Evolutionary conservation across 2,888 invertebrate species (phyloP).

Genomic region (Noctua pronuba): DNA sequence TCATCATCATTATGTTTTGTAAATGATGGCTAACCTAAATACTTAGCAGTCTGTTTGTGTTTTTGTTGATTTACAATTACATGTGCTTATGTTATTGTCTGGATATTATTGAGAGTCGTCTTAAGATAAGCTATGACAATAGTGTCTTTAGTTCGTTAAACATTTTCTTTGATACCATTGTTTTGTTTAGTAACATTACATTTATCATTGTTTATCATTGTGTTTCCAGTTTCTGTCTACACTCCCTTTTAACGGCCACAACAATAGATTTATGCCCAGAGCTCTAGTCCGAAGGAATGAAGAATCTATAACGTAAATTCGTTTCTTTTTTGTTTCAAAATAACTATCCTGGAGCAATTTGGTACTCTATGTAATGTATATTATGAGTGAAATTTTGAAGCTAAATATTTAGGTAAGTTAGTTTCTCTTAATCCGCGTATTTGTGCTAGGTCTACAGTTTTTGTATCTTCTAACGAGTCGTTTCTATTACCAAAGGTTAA

Average conservation of each 20-base stretch:
- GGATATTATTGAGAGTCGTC: background rate
- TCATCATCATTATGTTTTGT: slow-evolving; percentile 4
- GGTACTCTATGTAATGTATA: too few relatives aligned
- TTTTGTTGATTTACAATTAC: background rate
- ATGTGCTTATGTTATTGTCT: background rate
- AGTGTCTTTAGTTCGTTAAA: slow-evolving; percentile 8
- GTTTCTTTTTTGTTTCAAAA: background rate
- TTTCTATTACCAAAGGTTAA: too few relatives aligned
- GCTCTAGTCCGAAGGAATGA: background rate
- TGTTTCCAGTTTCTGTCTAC: background rate
- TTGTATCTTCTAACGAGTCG: background rate
- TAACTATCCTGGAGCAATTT: background rate
- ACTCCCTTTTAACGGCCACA: background rate
- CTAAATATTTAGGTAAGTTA: too few relatives aligned
- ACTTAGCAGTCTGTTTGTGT: background rate
- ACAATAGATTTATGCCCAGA: slow-evolving; percentile 13
- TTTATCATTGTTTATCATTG: background rate
- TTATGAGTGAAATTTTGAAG: too few relatives aligned
- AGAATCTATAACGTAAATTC: background rate
- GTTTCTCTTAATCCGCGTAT: background rate
- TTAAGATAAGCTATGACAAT: background rate
- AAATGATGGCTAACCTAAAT: background rate
- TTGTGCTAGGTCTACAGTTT: background rate
- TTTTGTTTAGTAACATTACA: slow-evolving; percentile 25
- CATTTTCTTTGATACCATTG: slow-evolving; percentile 25